These are phyloP conservation scores for Neoniphon sammara DNA, from an alignment of 2,797 vertebrate species.

Conservation along the genomic window DNA sequence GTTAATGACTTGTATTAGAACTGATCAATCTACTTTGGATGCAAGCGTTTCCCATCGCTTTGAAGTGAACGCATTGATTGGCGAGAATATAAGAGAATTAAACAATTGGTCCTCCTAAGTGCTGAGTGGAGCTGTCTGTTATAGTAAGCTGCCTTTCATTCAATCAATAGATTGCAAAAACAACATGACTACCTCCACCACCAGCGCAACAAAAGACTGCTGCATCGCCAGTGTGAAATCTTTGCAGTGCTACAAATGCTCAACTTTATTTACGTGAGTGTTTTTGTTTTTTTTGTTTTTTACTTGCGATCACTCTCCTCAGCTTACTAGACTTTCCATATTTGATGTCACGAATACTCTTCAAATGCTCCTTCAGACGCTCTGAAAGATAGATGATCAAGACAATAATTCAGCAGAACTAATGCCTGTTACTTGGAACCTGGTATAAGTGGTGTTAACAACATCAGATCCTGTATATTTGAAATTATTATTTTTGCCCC, in stretches of 20 bases:
- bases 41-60: slow-evolving; percentile 78
- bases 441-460: slow-evolving; percentile 41
- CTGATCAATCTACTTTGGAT: slow-evolving; percentile 82
- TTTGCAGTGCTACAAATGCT: not conserved
- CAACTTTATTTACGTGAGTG: not conserved
- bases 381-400: slow-evolving; percentile 21
- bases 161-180: slow-evolving; percentile 49
- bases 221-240: not conserved
- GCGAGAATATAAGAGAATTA: slow-evolving; percentile 80
- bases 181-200: not conserved
- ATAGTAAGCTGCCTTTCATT: slow-evolving; percentile 35
- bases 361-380: not conserved
- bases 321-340: not conserved
- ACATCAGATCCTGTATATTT: slow-evolving; percentile 24
- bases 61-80: slow-evolving; percentile 81
- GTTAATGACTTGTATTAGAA: slow-evolving; percentile 84
- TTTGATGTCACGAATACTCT: too few relatives aligned
- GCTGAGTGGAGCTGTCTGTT: slow-evolving; percentile 48
- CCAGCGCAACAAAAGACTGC: slow-evolving; percentile 20
- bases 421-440: slow-evolving; percentile 3
- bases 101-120: slow-evolving; percentile 69
- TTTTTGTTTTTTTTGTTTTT: too few relatives aligned
- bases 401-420: not conserved
- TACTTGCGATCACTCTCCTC: not conserved
- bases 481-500: too few relatives aligned